These are phyloP conservation scores for Syrphus vitripennis DNA, from an alignment of 2,888 invertebrate genomes.

Conservation along the genomic window DNA sequence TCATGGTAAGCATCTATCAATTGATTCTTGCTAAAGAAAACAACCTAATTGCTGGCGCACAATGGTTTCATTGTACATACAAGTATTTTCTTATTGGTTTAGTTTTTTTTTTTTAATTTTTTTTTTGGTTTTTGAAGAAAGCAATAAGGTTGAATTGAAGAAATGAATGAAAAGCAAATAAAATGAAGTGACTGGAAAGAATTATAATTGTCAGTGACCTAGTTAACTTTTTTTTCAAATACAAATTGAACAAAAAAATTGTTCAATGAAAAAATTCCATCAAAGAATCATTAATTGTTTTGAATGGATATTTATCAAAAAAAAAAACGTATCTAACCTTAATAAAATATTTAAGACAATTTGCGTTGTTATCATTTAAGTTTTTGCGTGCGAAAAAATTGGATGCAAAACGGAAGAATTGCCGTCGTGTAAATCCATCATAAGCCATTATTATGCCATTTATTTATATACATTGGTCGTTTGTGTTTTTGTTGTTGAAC, in stretches of 20 bases:
- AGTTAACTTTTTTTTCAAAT: constrained; percentile 43
- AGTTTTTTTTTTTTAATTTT: background rate
- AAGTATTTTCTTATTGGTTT: background rate
- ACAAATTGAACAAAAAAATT: background rate
- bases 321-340: no score
- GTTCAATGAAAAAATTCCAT: background rate
- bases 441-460: no score
- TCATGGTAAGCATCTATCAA: constrained; percentile 48
- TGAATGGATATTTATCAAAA: background rate
- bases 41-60: background rate
- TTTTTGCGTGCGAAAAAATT: no score
- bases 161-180: constrained; percentile 26
- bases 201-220: constrained; percentile 60
- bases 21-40: background rate
- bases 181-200: constrained; percentile 47
- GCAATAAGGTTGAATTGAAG: background rate
- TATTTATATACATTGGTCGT: no score
- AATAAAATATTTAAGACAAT: no score
- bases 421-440: no score
- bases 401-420: no score
- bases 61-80: constrained; percentile 15
- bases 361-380: no score
- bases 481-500: background rate
- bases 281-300: background rate
- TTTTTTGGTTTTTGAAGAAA: constrained; percentile 7